Percentiles rank a stretch among this genome's conserved stretches.
phyloP scores from a whole-genome alignment of 2,113 vertebrate species.

The Micromys minutus region DNA sequence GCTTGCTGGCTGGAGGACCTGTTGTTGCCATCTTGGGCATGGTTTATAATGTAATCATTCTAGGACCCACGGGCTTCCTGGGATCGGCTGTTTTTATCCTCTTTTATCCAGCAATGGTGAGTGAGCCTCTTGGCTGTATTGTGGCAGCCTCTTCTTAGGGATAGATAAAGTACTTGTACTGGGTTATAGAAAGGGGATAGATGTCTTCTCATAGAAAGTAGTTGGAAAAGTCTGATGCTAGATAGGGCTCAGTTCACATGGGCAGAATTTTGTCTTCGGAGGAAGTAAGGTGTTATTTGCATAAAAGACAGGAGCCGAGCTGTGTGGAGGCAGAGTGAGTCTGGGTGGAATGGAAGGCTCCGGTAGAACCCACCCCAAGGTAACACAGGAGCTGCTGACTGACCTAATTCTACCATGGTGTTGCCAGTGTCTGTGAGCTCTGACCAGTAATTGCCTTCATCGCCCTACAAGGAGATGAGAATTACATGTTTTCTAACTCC shows the following conservation, averaged over 20 bases:
- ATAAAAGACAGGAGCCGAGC: background rate
- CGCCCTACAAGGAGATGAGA: background rate
- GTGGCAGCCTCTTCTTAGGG: background rate
- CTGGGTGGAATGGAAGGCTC: background rate
- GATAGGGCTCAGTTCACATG: background rate
- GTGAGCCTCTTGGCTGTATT: slow-evolving; percentile 60
- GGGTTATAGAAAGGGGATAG: background rate
- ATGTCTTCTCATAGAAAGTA: background rate
- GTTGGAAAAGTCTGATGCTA: background rate
- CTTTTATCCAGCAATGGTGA: slow-evolving; percentile 96
- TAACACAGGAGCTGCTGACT: background rate
- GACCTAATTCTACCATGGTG: background rate
- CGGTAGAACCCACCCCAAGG: background rate
- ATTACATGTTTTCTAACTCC: slow-evolving; percentile 1
- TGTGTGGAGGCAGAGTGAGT: background rate
- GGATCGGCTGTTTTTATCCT: slow-evolving; percentile 95
- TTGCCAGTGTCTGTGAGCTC: background rate
- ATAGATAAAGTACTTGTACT: background rate
- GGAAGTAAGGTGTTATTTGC: background rate
- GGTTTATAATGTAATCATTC: slow-evolving; percentile 91
- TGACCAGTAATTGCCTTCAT: background rate
- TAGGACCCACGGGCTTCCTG: slow-evolving; percentile 94
- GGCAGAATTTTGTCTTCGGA: slow-evolving; percentile 22
- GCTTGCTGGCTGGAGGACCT: slow-evolving; percentile 93
- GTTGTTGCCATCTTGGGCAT: slow-evolving; percentile 94